A percentile compares a stretch with the other conserved stretches of the same genome.
Conservation (phyloP, 1,140 invertebrate genomes). For the Oncopeltus fasciatus region DNA sequence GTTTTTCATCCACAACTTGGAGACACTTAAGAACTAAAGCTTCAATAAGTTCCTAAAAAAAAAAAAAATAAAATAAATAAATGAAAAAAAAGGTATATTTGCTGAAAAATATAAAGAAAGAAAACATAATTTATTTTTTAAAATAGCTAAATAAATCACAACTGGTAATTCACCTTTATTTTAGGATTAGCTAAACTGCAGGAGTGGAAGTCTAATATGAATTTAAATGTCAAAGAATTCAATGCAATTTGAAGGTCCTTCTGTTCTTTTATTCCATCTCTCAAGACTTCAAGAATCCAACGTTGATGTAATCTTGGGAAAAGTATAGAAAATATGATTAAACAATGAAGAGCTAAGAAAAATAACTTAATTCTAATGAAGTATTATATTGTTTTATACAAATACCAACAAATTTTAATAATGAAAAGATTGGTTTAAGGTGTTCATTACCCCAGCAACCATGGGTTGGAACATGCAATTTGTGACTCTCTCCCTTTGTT, state of each 20-base stretch:
- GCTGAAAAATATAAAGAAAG: too few relatives aligned
- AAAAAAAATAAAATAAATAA: constrained; percentile 13
- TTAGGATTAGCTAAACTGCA: constrained; percentile 31
- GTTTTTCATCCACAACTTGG: constrained; percentile 39
- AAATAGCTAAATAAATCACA: not conserved
- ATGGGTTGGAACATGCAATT: too few relatives aligned
- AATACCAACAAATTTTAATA: too few relatives aligned
- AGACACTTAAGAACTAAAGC: constrained; percentile 40
- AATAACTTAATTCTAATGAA: too few relatives aligned
- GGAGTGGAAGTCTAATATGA: constrained; percentile 38
- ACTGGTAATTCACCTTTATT: constrained; percentile 32
- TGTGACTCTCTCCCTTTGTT: too few relatives aligned
- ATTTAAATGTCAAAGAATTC: constrained; percentile 42
- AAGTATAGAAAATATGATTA: not conserved
- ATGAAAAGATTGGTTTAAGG: too few relatives aligned
- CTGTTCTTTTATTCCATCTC: constrained; percentile 44
- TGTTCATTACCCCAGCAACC: too few relatives aligned
- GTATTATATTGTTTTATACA: too few relatives aligned
- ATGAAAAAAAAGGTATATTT: too few relatives aligned
- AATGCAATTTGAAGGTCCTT: constrained; percentile 40
- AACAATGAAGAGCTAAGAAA: too few relatives aligned
- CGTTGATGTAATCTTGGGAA: constrained; percentile 34
- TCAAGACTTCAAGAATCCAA: constrained; percentile 53
- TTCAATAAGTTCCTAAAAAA: constrained; percentile 38
- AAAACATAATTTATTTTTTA: not conserved